Conservation (phyloP, 2,113 vertebrate species). For the Aepyceros melampus region DNA sequence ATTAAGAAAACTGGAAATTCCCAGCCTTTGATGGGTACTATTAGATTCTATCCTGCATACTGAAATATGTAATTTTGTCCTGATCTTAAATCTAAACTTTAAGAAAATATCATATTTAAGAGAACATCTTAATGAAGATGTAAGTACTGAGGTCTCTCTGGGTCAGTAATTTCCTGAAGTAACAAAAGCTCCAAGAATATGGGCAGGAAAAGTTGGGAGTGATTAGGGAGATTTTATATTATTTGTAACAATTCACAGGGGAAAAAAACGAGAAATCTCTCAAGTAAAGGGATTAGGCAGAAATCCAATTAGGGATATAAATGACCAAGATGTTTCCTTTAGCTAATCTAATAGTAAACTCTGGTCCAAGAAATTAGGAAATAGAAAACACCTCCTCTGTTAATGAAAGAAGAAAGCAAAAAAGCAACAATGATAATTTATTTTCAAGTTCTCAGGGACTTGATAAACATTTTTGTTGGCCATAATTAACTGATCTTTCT, state of each 20-base stretch:
- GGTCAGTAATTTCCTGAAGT: not conserved
- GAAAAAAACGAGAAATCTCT: not conserved
- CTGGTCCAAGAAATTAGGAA: not conserved
- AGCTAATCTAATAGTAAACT: constrained; percentile 25
- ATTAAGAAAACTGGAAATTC: not conserved
- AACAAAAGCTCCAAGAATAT: not conserved
- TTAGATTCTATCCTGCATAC: not conserved
- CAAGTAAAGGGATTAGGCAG: not conserved
- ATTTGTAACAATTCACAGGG: not conserved
- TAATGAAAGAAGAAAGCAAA: constrained; percentile 7
- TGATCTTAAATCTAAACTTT: constrained; percentile 6
- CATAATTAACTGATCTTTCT: not conserved
- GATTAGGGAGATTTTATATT: not conserved
- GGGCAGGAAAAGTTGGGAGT: not conserved
- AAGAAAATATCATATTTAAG: constrained; percentile 23
- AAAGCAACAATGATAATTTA: not conserved
- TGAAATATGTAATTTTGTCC: not conserved
- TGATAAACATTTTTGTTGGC: not conserved
- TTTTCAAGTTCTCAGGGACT: not conserved
- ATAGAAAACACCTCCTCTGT: not conserved
- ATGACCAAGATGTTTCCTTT: not conserved
- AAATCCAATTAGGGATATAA: constrained; percentile 18
- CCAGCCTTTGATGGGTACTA: not conserved
- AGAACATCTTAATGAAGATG: not conserved
- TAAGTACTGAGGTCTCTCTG: not conserved